Percentiles rank a stretch among this genome's conserved stretches.
phyloP scores from a whole-genome alignment of 2,888 invertebrate species.

The Pseudoips prasinana region DNA sequence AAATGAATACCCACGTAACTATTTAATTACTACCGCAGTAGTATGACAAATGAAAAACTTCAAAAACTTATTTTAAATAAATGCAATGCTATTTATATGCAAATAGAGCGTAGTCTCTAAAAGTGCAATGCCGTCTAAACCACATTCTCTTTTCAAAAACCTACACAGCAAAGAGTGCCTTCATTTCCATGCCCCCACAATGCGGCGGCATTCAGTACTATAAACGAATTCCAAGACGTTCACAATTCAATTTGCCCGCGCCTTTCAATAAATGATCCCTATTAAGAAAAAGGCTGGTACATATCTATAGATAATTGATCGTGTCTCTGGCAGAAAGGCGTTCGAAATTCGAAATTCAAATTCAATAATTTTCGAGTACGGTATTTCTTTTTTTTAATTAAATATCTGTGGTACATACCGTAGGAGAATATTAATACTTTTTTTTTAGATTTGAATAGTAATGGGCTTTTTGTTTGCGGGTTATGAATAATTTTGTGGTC shows the following conservation, averaged over 20 bases:
- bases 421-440: slow-evolving; percentile 36
- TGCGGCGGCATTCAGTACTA: slow-evolving; percentile 35
- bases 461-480: slow-evolving; percentile 32
- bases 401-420: slow-evolving; percentile 30
- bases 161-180: slow-evolving; percentile 21
- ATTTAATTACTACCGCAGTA: too few species aligned
- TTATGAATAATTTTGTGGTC: slow-evolving; percentile 30
- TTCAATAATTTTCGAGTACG: slow-evolving; percentile 38
- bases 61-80: too few species aligned
- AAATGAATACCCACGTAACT: too few species aligned
- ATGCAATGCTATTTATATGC: too few species aligned
- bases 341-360: too few species aligned
- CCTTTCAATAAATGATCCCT: slow-evolving; percentile 41
- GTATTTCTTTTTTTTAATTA: slow-evolving; percentile 38
- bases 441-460: slow-evolving; percentile 41
- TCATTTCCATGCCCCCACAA: slow-evolving; percentile 42
- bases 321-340: slow-evolving; percentile 53
- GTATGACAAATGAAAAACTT: too few species aligned
- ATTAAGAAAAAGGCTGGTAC: slow-evolving; percentile 64
- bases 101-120: too few species aligned
- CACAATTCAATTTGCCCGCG: slow-evolving; percentile 54
- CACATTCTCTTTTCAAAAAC: background rate
- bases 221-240: slow-evolving; percentile 56
- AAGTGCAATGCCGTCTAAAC: background rate
- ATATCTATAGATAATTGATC: slow-evolving; percentile 48